Evolutionary conservation across 2,797 vertebrate genomes (phyloP), one percentile per base, ranked within the genome.

Genomic region (Pogoniulus pusillus): DNA sequence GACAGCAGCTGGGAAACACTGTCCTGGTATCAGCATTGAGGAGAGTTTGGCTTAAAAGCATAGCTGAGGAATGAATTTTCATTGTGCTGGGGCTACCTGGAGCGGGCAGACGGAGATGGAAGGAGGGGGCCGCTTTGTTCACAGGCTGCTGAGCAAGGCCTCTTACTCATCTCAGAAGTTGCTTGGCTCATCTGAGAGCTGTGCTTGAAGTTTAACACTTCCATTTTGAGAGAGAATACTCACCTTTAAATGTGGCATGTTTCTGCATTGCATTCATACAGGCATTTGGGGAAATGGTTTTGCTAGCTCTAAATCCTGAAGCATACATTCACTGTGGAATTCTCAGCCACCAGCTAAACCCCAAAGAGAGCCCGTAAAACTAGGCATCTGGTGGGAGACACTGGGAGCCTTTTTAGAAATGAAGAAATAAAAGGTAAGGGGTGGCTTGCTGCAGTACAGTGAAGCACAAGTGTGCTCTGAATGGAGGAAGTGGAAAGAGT

Each of bases 221-320:
- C 90, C 92, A 90, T 93, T 95, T 94, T 91, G 90, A 93, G 95
- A 77, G 82, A 77, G 90, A 94, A 91, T 93, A 77, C 84, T 93
- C 78, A 45, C 78, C 29, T 6, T 84, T 94, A 73, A 93, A 77
- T 47, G 93, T 78, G 62, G 72, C 80, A 65, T 63, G 69, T 93
- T 89, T 93, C 89, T 89, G 84, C 89, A 51, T 32, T 89, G 66
- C 81, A 54, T 91, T 88, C 80, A 57, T 77, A 18, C 20, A 43
- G 92, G 69, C 91, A 93, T 93, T 93, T 80, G 81, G 59, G 89
- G 90, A 93, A 80, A 85, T 87, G 90, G 89, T 91, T 94, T 94
- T 89, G 73, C 87, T 79, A 85, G 85, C 53, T 17, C 6, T 89
- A 85, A 90, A 91, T 81, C 90, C 63, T 75, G 69, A 85, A 85